A percentile compares a stretch with the other conserved stretches of the same genome.
Evolutionary conservation across 1,140 invertebrate species (phyloP).

Genomic region (Proctacanthus coquilletti): DNA sequence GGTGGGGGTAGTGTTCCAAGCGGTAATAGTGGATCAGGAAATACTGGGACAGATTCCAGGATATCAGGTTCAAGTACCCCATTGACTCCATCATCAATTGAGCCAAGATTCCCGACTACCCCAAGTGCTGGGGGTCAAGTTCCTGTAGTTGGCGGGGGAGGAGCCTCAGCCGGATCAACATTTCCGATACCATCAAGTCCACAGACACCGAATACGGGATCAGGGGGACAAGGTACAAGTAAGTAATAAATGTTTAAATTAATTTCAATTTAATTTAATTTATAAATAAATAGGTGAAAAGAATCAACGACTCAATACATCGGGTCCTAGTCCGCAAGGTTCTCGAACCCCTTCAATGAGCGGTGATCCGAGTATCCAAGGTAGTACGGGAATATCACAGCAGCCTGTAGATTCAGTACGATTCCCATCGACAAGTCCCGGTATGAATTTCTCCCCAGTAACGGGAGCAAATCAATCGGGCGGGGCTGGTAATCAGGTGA

Average conservation of each 20-base stretch:
- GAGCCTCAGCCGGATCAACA: constrained; percentile 23
- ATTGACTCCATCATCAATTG: constrained; percentile 29
- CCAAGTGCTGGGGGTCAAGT: constrained; percentile 5
- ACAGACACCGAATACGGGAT: constrained; percentile 22
- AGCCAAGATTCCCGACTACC: too few relatives aligned
- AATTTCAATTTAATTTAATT: too few relatives aligned
- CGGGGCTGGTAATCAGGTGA: too few relatives aligned
- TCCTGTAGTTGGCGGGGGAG: constrained; percentile 22
- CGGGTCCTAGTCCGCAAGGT: constrained; percentile 18
- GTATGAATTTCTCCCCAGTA: constrained; percentile 18
- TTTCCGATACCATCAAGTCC: constrained; percentile 33
- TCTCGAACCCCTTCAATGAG: constrained; percentile 7
- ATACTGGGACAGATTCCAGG: too few relatives aligned
- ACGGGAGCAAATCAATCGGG: neutral
- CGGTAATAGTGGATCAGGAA: constrained; percentile 1
- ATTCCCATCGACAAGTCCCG: constrained; percentile 19
- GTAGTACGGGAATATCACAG: constrained; percentile 10
- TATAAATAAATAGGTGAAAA: constrained; percentile 7
- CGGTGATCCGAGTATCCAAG: constrained; percentile 6
- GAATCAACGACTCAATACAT: constrained; percentile 2
- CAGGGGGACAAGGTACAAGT: neutral
- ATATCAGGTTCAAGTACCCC: constrained; percentile 32
- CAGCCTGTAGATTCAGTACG: constrained; percentile 7
- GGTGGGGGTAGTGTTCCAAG: too few relatives aligned
- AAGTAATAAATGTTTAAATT: neutral